Percentiles rank a stretch among this genome's conserved stretches.
Conservation (phyloP, 2,888 invertebrate species). For the Ormyrus nitidulus region DNA sequence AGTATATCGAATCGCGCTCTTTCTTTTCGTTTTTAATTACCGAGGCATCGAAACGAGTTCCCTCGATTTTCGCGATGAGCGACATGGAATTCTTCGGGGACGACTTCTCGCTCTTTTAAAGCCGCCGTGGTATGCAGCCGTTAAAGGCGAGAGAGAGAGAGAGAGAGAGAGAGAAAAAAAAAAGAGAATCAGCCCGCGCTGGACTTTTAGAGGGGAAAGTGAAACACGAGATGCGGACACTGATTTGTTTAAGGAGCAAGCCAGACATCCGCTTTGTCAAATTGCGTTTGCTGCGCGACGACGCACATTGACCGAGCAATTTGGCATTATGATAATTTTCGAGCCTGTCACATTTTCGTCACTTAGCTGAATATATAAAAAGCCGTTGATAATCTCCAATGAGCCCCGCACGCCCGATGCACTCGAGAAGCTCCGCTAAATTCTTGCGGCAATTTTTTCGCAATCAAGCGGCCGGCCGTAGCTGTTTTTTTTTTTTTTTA, state of each 20-base stretch:
- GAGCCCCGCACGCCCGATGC: neutral
- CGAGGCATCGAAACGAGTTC: neutral
- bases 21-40: neutral
- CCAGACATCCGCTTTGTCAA: conserved; percentile 74
- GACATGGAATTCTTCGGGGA: no score
- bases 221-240: conserved; percentile 73
- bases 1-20: neutral
- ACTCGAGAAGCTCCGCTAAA: neutral
- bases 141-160: neutral
- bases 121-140: no score
- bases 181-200: conserved; percentile 13
- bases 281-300: conserved; percentile 62
- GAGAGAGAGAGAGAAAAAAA: conserved; percentile 15
- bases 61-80: no score
- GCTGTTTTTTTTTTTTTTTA: neutral
- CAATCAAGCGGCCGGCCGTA: neutral
- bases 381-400: conserved; percentile 20
- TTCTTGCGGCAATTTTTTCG: conserved; percentile 10
- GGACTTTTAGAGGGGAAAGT: conserved; percentile 57
- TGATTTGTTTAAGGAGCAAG: conserved; percentile 73
- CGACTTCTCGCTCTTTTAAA: no score
- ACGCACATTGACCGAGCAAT: conserved; percentile 42
- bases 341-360: conserved; percentile 51
- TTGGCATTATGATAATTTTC: conserved; percentile 52
- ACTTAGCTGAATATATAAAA: conserved; percentile 34